Evolutionary conservation across 2,797 vertebrate genomes (phyloP).

Genomic region (Anguilla marmorata): DNA sequence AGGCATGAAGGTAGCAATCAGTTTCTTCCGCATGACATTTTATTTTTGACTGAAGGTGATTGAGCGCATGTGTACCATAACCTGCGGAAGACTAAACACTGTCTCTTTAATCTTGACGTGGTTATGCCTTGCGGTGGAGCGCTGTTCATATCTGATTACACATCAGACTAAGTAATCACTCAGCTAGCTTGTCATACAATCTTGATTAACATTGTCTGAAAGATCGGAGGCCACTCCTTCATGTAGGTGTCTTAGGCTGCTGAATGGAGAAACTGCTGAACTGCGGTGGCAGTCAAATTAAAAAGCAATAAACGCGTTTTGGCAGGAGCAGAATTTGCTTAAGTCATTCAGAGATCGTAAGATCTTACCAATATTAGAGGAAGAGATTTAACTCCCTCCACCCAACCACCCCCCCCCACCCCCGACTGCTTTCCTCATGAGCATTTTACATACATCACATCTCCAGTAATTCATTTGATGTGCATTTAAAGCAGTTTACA

Average conservation of each 20-base stretch:
- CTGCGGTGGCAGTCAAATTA: constrained; percentile 11
- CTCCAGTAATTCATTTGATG: constrained; percentile 22
- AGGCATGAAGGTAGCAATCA: background rate
- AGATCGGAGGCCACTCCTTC: background rate
- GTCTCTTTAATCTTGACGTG: background rate
- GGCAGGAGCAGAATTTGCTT: background rate
- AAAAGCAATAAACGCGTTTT: background rate
- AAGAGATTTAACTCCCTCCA: background rate
- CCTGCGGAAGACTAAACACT: background rate
- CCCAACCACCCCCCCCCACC: background rate
- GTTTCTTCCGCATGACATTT: background rate
- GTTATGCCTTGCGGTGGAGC: background rate
- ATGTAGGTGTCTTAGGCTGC: background rate
- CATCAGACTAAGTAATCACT: background rate
- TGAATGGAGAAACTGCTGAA: background rate
- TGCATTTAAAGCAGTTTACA: constrained; percentile 19
- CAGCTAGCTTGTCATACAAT: background rate
- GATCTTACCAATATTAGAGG: background rate
- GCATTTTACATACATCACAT: constrained; percentile 22
- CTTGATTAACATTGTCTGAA: background rate
- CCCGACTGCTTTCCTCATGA: background rate
- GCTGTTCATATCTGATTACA: constrained; percentile 15
- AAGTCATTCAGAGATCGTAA: constrained; percentile 8
- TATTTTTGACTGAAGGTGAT: background rate
- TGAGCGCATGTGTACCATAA: background rate